Conservation (phyloP, 2,888 invertebrate species). For the Conus canariensis region DNA sequence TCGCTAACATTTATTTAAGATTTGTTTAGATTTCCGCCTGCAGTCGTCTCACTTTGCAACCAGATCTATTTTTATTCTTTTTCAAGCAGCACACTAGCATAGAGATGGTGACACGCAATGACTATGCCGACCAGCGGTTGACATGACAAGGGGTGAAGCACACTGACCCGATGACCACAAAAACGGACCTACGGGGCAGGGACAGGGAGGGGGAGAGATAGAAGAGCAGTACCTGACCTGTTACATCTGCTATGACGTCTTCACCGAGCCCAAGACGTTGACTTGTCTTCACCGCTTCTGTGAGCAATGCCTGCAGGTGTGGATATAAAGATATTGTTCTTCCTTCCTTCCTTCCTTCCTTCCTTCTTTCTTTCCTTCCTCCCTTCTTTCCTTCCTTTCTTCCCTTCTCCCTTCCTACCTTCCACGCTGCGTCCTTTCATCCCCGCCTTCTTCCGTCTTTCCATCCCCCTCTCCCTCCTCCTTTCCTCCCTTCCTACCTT, state of each 20-base stretch:
- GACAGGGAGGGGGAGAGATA: conserved; percentile 4
- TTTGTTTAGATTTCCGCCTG: too few relatives aligned
- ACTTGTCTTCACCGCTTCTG: conserved; percentile 50
- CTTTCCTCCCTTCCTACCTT: too few relatives aligned
- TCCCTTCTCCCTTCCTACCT: neutral
- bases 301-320: conserved; percentile 46
- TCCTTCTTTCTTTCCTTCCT: neutral
- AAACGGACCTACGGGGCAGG: neutral
- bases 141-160: neutral
- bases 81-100: too few relatives aligned
- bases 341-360: neutral
- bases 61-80: too few relatives aligned
- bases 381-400: neutral
- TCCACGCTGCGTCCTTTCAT: neutral
- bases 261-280: conserved; percentile 50
- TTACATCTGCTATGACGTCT: conserved; percentile 50
- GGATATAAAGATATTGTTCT: neutral
- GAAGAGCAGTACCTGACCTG: conserved; percentile 49
- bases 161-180: too few relatives aligned
- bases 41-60: too few relatives aligned
- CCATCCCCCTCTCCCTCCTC: neutral
- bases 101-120: too few relatives aligned
- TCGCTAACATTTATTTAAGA: too few relatives aligned
- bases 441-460: neutral
- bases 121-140: too few relatives aligned